These are phyloP conservation scores for Coleophora flavipennella DNA, from an alignment of 2,888 invertebrate species.

Conservation along the genomic window DNA sequence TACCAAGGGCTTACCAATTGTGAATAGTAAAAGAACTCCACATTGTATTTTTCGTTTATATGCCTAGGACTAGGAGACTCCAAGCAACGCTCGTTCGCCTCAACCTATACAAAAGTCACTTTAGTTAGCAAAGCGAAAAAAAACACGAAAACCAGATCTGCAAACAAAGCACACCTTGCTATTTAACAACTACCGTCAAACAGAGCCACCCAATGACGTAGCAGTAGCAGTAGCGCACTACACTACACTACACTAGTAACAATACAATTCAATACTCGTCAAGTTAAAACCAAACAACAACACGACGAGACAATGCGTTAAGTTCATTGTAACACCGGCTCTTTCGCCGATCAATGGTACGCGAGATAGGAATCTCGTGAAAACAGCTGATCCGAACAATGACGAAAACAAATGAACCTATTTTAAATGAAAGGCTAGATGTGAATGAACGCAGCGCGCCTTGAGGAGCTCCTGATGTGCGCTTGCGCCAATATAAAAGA, in stretches of 20 bases:
- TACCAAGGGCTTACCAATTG: too few relatives aligned
- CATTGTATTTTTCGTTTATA: too few relatives aligned
- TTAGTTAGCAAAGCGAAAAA: neutral
- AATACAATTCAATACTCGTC: conserved; percentile 46
- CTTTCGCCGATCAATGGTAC: conserved; percentile 51
- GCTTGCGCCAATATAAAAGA: conserved; percentile 61
- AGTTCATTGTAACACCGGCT: conserved; percentile 51
- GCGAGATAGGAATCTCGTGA: conserved; percentile 51
- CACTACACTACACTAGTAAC: conserved; percentile 25
- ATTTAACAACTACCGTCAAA: conserved; percentile 18
- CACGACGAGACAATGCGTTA: conserved; percentile 36
- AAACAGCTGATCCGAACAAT: conserved; percentile 66
- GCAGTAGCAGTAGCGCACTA: too few relatives aligned
- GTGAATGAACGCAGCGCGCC: conserved; percentile 61
- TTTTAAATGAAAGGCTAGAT: conserved; percentile 52
- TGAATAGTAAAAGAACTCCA: too few relatives aligned
- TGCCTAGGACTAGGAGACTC: too few relatives aligned
- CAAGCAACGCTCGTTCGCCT: too few relatives aligned
- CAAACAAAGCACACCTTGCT: conserved; percentile 1
- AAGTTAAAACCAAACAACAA: conserved; percentile 31
- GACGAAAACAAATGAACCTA: conserved; percentile 65
- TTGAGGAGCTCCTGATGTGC: conserved; percentile 63
- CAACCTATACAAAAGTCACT: neutral
- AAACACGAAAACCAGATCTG: too few relatives aligned
- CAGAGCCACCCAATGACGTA: conserved; percentile 31